A percentile compares a stretch with the other conserved stretches of the same genome.
phyloP scores from a whole-genome alignment of 1,140 invertebrate genomes.

The Oryzaephilus surinamensis region DNA sequence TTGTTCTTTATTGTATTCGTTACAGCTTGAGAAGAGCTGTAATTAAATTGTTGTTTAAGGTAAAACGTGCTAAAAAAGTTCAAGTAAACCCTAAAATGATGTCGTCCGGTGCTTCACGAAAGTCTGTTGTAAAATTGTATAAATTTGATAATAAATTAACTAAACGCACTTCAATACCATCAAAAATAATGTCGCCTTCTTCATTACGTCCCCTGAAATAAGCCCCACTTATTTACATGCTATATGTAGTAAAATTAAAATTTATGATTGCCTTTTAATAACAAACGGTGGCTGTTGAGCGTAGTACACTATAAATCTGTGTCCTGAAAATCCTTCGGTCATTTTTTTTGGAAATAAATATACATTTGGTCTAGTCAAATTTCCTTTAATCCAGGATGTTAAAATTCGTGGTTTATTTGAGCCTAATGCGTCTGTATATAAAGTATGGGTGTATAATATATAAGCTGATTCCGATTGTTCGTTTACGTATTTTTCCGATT shows the following conservation, averaged over 20 bases:
- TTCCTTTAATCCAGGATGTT: conserved; percentile 53
- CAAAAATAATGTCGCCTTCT: conserved; percentile 44
- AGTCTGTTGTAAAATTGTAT: conserved; percentile 58
- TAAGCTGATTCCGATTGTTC: conserved; percentile 42
- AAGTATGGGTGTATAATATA: conserved; percentile 57
- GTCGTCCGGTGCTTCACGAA: conserved; percentile 43
- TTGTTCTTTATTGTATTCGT: conserved; percentile 38
- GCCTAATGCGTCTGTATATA: conserved; percentile 57
- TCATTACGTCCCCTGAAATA: conserved; percentile 32
- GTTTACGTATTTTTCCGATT: conserved; percentile 25
- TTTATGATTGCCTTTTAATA: conserved; percentile 50
- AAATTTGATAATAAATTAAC: conserved; percentile 46
- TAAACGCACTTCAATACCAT: conserved; percentile 56
- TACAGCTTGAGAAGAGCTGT: conserved; percentile 46
- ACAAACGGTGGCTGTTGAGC: conserved; percentile 59
- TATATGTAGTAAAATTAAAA: not conserved
- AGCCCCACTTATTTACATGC: conserved; percentile 2
- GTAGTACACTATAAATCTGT: conserved; percentile 52
- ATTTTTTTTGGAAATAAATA: conserved; percentile 59
- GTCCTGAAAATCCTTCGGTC: conserved; percentile 53
- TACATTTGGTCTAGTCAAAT: conserved; percentile 45
- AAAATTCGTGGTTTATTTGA: conserved; percentile 49
- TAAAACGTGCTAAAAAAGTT: too few relatives aligned
- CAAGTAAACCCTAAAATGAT: conserved; percentile 40
- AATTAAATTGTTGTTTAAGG: not conserved